Evolutionary conservation across 2,113 vertebrate genomes (phyloP), one percentile per base, ranked within the genome.

Genomic region (Globicephala melas): DNA sequence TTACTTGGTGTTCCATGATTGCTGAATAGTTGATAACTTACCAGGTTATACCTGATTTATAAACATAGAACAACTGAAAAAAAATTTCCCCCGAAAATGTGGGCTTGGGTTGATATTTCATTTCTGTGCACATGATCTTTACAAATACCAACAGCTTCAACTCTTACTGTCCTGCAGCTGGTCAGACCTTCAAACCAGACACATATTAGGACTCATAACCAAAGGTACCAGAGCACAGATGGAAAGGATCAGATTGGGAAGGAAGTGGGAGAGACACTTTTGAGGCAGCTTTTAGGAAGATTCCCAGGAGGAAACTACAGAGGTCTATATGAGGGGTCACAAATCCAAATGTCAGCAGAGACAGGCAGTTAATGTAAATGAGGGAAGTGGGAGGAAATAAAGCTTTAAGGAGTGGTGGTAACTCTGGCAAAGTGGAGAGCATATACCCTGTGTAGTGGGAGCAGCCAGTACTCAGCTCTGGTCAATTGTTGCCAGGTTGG

Each of bases 21-120:
- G 4, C 62, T 6, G 17, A 77, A 89, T 33, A 68, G 33, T 53
- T 60, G 36, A 67, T 77, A 53, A 58, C 12, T 38, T 41, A 79
- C 21, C 44, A 86, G 65, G 68, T 65, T 94, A 33, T 70, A 1
- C 74, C 33, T 85, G 20, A 91, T 26, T 76, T 74, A 58, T 14
- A 96, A 89, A 92, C 20, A 89, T 25, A 92, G 25, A 96, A 15
- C 53, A 88, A 85, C 41, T 83, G 38, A 86, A 89, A 82, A 47
- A 63, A 63, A 44, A 79, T 81, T 79, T 60, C 50, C 47, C 15
- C 36, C 80, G 58, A 83, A 95, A 55, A 95, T 8, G 44, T 68
- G 26, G 60, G 36, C 31, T 68, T 87, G 21, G 68, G 41, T 60
- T 63, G 31, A 38, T 79, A 55, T 79, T 70, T 70, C 80, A 62